A percentile compares a stretch with the other conserved stretches of the same genome.
Evolutionary conservation across 2,888 invertebrate species (phyloP).

Genomic region (Eudemis profundana): DNA sequence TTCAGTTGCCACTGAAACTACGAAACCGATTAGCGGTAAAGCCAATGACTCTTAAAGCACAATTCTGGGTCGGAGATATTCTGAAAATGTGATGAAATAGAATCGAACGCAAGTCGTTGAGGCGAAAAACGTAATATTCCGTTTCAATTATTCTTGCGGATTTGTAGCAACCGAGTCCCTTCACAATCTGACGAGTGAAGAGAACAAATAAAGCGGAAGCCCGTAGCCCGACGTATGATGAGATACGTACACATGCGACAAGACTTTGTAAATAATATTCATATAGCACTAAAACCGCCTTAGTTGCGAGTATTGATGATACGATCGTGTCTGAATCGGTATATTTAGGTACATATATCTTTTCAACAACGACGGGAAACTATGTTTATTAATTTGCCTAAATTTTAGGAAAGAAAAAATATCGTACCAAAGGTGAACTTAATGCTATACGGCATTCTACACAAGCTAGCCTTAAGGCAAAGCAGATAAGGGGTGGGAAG

Average conservation of each 20-base stretch:
- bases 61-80: constrained; percentile 6
- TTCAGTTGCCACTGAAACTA: constrained; percentile 4
- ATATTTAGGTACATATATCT: too few species aligned
- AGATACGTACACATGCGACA: constrained; percentile 15
- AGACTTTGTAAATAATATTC: constrained; percentile 14
- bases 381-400: too few species aligned
- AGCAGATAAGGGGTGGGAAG: too few species aligned
- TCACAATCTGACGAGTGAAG: constrained; percentile 53
- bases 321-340: too few species aligned
- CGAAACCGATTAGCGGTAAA: constrained; percentile 16
- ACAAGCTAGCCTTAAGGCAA: too few species aligned
- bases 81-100: constrained; percentile 35
- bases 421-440: too few species aligned
- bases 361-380: too few species aligned
- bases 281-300: constrained; percentile 44
- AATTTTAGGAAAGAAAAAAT: too few species aligned
- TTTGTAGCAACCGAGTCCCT: constrained; percentile 56
- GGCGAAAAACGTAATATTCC: constrained; percentile 60
- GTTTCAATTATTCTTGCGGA: constrained; percentile 67
- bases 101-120: constrained; percentile 51
- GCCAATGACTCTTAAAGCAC: constrained; percentile 19
- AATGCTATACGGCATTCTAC: too few species aligned
- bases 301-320: too few species aligned
- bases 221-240: constrained; percentile 23
- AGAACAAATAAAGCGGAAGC: constrained; percentile 55